phyloP scores from a whole-genome alignment of 1,140 invertebrate genomes.

The Notospermus geniculatus region DNA sequence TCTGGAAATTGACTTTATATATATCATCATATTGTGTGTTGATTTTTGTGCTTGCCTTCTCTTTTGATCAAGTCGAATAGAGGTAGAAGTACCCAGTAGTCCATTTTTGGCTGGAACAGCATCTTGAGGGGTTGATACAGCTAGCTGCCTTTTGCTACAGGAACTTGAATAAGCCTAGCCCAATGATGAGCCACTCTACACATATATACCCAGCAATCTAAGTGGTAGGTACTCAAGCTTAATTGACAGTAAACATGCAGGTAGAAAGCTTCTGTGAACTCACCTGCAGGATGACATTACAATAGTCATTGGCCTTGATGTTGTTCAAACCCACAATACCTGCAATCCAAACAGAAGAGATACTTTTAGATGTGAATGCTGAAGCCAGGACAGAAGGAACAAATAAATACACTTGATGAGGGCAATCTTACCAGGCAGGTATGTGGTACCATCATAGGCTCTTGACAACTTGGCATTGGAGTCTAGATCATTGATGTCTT shows the following conservation, averaged over 20 bases:
- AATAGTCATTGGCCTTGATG: slow-evolving; percentile 93
- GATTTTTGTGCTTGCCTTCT: no score
- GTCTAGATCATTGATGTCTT: slow-evolving; percentile 80
- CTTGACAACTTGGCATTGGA: slow-evolving; percentile 81
- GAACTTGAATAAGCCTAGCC: no score
- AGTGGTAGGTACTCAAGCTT: background rate
- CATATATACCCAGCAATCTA: background rate
- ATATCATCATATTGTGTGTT: no score
- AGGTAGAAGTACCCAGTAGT: no score
- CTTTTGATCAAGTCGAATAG: background rate
- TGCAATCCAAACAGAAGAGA: slow-evolving; percentile 30
- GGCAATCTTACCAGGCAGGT: slow-evolving; percentile 72
- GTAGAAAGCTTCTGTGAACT: slow-evolving; percentile 21
- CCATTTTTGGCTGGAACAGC: no score
- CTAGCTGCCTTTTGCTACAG: no score
- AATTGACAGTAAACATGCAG: background rate
- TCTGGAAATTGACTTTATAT: no score
- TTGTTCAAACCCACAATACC: slow-evolving; percentile 94
- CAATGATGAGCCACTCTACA: no score
- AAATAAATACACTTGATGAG: no score
- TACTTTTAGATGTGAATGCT: background rate
- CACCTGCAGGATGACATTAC: slow-evolving; percentile 96
- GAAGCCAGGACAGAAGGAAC: no score
- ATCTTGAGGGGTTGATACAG: no score
- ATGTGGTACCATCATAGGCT: slow-evolving; percentile 95